Base-by-base conservation (phyloP, 2,113 vertebrate species). In the Anoplopoma fimbria region DNA sequence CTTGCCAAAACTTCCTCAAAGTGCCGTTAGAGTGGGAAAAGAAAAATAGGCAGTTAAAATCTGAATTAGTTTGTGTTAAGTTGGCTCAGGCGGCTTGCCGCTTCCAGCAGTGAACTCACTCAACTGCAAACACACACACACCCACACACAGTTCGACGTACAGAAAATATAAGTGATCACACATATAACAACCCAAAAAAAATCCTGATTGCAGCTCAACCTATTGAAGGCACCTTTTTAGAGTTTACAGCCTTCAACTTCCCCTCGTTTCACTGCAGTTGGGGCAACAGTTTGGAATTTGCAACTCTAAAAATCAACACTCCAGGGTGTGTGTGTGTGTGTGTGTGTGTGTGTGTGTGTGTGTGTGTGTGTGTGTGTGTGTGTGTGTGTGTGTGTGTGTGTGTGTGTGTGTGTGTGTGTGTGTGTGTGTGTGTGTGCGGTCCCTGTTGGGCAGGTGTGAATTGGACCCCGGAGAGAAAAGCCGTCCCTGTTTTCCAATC, bases 381-480 rank as follows among this genome's bases (percentile, higher is more conserved):
- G 68, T 40, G 49, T 68, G 86, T 75, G 83, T 76, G 58, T 62
- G 77, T 64, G 72, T 51, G 69, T 73, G 58, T 69, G 74, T 61
- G 69, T 75, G 13, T 62, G 58, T 53, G 65, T 72, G n/a, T 73
- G 75, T 61, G 47, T 63, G 55, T 79, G 75, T 71, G 70, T 75
- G 75, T 84, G 69, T 86, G 64, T 88, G 75, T 42, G 71, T 79
- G 64, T 67, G 17, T 81, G 7, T 17, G 57, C 42, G 1, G 79
- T 85, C 79, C 69, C 83, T 38, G 64, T 55, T 80, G 85, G 83
- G 87, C 89, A 90, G 83, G 91, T 93, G 93, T 89, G 90, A 95
- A 94, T 79, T 88, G 82, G 90, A 85, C 93, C 88, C 81, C 2
- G 63, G 89, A 92, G 92, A 95, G 87, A 86, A 85, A 89, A 84